Base-by-base conservation (phyloP, 2,888 invertebrate species). In the Eucera pruinosa region DNA sequence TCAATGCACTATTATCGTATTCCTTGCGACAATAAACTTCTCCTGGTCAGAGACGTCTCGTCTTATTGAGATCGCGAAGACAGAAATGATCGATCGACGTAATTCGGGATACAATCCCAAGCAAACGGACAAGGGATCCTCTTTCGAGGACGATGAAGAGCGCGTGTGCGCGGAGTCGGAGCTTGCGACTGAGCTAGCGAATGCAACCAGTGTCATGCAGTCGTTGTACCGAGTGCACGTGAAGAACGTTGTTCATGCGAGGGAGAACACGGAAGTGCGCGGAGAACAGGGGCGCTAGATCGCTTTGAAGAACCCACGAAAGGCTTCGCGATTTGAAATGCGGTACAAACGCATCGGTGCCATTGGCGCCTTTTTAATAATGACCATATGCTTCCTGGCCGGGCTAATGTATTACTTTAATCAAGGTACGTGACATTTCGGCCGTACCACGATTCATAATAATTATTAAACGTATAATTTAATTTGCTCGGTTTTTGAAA, bases 321-420 rank as follows among this genome's bases (percentile, higher is more conserved):
- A 20, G 2, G 33, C 6, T 15, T 41, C 25, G n/a, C n/a, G 5
- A 58, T 13, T 73, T 80, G 60, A 61, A 20, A 91, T 91, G 92
- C 87, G 87, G 45, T 89, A 89, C 79, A 90, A 88, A 74, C 84
- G 87, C 45, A 91, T 91, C 60, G 81, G 69, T 2, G 78, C 86
- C 2, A 84, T 90, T 27, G 91, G 92, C 41, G 78, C 80, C 7
- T 81, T 86, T 48, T 81, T 92, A 18, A 90, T 91, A 62, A 61
- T 82, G 27, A 78, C 80, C 27, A 81, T 90, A 18, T 76, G 87
- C 36, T 39, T 88, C 2, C 86, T 92, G n/a, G 87, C 90, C 0
- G 87, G 87, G 41, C 72, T 91, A 9, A 89, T 91, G 88, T 92
- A 91, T 68, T 91, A 92, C 78, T 90, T 90, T 52, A 91, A 89